Evolutionary conservation across 2,113 vertebrate genomes (phyloP), one percentile per base, ranked within the genome.

Genomic region (Oostethus manadensis): DNA sequence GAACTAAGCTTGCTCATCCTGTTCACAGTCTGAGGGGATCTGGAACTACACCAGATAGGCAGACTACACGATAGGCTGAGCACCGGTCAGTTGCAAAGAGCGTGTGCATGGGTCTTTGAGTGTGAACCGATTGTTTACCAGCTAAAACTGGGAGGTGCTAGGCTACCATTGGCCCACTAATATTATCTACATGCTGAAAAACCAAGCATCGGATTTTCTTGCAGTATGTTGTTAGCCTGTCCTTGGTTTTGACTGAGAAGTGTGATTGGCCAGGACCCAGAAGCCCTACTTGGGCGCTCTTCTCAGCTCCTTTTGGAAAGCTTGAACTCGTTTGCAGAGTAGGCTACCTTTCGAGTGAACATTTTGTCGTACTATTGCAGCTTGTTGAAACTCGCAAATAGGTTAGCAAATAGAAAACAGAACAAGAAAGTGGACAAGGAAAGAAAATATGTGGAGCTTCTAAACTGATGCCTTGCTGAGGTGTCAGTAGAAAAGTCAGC

Each of bases 331-430:
- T 64, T 38, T 51, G 68, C 70, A 62, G 65, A 76, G 20, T 51
- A 16, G 73, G 70, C 66, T 76, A 62, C 75, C 76, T 80, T 78
- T 76, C 71, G 74, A 71, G 62, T 56, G 59, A 76, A 75, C 60
- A 48, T 74, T 73, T 83, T 61, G 66, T 64, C 46, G 54, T 63
- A 73, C 54, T 70, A 71, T 69, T 67, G 78, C 80, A 81, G 76
- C 76, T 84, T 84, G 81, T 85, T 68, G 77, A 81, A 81, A 83
- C 51, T 54, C 73, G 69, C 6, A n/a, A n/a, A n/a, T n/a, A n/a
- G n/a, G n/a, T 22, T 56, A 75, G 69, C 78, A 42, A 58, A 54
- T 53, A 60, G 10, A 55, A 29, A 43, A 47, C 61, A 13, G 43
- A 44, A 60, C 2, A 38, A 48, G 23, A 63, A 58, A 65, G 61